Conservation (phyloP, 2,888 invertebrate species). For the Acanthosoma haemorrhoidale region DNA sequence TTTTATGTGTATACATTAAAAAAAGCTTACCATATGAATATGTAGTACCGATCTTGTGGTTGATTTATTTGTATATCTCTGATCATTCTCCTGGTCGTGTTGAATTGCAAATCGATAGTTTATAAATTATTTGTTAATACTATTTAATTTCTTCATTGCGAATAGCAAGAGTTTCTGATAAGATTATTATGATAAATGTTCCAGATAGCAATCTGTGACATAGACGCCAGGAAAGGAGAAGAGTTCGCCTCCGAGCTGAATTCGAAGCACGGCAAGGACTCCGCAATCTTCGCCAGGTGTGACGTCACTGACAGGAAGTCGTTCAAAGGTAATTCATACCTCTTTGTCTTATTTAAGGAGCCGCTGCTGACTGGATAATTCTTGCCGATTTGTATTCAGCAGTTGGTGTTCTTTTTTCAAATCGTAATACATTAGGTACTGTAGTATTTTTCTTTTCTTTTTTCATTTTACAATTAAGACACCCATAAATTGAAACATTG, state of each 20-base stretch:
- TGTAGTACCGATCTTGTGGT: not conserved
- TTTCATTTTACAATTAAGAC: too few species aligned
- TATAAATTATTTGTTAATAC: not conserved
- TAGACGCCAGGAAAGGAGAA: conserved; percentile 28
- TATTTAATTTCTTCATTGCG: not conserved
- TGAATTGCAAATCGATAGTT: not conserved
- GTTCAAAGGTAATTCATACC: conserved; percentile 22
- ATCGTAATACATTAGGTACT: too few species aligned
- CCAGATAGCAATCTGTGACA: conserved; percentile 31
- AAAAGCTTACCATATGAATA: not conserved
- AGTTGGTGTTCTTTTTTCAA: too few species aligned
- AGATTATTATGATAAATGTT: too few species aligned
- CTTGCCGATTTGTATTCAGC: not conserved
- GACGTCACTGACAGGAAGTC: conserved; percentile 29
- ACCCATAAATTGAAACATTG: too few species aligned
- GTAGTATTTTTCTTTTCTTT: too few species aligned
- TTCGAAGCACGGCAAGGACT: conserved; percentile 20
- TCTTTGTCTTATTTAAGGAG: not conserved
- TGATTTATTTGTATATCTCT: not conserved
- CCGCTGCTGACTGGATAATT: not conserved
- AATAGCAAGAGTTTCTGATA: too few species aligned
- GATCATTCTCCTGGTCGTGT: not conserved
- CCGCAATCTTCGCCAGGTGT: conserved; percentile 30
- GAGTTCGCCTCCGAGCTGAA: conserved; percentile 27
- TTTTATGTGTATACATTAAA: too few species aligned